These are phyloP conservation scores for Oreochromis tanganicae DNA, from an alignment of 2,113 vertebrate genomes.

Conservation along the genomic window DNA sequence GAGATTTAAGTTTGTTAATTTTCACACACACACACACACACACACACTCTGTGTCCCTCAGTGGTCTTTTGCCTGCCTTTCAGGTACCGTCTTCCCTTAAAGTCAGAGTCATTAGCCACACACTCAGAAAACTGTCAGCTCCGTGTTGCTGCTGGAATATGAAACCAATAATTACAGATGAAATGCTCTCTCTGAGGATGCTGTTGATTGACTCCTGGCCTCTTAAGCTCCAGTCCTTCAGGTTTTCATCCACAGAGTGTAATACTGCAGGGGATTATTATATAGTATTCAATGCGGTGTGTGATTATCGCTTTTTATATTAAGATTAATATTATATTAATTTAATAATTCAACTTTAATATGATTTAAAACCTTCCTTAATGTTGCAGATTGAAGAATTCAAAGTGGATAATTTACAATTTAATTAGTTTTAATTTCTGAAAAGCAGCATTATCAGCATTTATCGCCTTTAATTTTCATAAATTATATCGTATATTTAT, in stretches of 20 bases:
- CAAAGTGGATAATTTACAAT: not conserved
- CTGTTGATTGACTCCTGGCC: constrained; percentile 42
- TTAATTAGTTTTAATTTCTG: not conserved
- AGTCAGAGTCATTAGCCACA: constrained; percentile 12
- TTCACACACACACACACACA: not conserved
- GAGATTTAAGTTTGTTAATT: not conserved
- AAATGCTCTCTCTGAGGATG: constrained; percentile 26
- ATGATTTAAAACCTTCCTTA: not conserved
- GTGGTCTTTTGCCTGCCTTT: constrained; percentile 33
- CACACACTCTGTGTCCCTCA: not conserved
- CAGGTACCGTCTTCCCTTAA: not conserved
- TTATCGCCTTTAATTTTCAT: not conserved
- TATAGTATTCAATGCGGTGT: not conserved
- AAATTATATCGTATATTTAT: not conserved
- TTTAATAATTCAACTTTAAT: not conserved
- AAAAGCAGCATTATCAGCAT: not conserved
- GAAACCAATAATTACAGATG: constrained; percentile 57
- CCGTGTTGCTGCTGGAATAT: constrained; percentile 47
- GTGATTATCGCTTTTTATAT: not conserved
- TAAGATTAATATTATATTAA: not conserved
- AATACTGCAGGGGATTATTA: not conserved
- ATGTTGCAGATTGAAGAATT: not conserved
- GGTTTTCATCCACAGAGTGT: not conserved
- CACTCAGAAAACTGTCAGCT: constrained; percentile 36
- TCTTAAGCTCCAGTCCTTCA: not conserved